These are phyloP conservation scores for Dynastes hyllus DNA, from an alignment of 2,888 invertebrate genomes.

Conservation along the genomic window DNA sequence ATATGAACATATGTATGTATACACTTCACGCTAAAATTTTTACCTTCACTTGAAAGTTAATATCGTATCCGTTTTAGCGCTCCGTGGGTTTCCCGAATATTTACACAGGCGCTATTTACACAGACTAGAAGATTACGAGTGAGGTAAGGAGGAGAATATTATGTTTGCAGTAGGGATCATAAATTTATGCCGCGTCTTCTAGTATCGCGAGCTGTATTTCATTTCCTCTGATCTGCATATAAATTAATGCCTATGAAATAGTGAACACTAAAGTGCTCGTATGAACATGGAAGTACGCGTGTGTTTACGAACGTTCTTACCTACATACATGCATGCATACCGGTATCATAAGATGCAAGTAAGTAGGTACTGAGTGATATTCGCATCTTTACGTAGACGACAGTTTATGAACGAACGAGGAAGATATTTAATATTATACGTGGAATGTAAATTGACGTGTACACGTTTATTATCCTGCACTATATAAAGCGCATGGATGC, in stretches of 20 bases:
- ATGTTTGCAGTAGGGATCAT: constrained; percentile 25
- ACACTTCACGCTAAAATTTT: no score
- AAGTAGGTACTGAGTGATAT: constrained; percentile 4
- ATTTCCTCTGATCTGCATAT: constrained; percentile 41
- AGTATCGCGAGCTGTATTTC: constrained; percentile 37
- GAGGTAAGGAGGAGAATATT: constrained; percentile 33
- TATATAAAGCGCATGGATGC: no score
- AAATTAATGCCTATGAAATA: constrained; percentile 26
- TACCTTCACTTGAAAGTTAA: no score
- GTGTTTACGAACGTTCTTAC: background rate
- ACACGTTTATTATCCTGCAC: no score
- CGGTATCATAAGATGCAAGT: background rate
- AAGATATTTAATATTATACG: constrained; percentile 10
- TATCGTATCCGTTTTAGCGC: background rate
- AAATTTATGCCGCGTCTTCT: constrained; percentile 21
- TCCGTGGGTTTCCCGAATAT: background rate
- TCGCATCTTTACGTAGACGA: background rate
- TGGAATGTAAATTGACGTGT: no score
- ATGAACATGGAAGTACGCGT: constrained; percentile 14
- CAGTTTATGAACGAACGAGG: constrained; percentile 3
- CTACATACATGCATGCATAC: background rate
- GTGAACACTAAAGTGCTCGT: constrained; percentile 6
- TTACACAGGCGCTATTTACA: constrained; percentile 5
- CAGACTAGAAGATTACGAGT: background rate
- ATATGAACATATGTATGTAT: no score